Conservation (phyloP, 1,140 invertebrate species). For the Araneus ventricosus region DNA sequence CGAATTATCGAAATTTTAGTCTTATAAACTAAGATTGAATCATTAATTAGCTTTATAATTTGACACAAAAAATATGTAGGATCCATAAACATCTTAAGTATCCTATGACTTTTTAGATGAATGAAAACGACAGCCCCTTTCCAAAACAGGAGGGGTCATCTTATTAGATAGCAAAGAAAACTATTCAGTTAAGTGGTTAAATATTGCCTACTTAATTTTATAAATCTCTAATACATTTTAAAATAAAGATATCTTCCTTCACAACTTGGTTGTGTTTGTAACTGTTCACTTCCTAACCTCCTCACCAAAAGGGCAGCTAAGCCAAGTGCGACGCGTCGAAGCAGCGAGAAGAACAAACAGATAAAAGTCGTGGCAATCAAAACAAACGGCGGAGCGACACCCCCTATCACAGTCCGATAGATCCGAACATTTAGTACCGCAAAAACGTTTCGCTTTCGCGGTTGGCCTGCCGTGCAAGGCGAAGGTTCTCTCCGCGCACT, state of each 20-base stretch:
- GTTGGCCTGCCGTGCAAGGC: conserved; percentile 58
- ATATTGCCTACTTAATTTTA: not conserved
- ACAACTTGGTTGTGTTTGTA: not conserved
- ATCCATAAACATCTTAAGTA: too few relatives aligned
- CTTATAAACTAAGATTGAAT: too few relatives aligned
- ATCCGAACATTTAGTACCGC: conserved; percentile 57
- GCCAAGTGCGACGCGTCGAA: not conserved
- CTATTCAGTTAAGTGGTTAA: too few relatives aligned
- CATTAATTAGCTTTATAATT: too few relatives aligned
- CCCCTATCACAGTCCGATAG: conserved; percentile 64
- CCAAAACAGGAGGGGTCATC: too few relatives aligned
- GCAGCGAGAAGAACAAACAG: conserved; percentile 32
- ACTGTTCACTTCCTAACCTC: not conserved
- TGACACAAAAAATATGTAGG: too few relatives aligned
- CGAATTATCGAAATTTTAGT: too few relatives aligned
- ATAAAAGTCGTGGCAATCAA: conserved; percentile 3
- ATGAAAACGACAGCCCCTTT: too few relatives aligned
- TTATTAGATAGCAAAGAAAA: too few relatives aligned
- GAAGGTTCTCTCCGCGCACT: conserved; percentile 27
- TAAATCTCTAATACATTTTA: not conserved
- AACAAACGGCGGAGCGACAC: conserved; percentile 44
- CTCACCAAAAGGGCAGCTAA: not conserved
- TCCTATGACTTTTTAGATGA: too few relatives aligned
- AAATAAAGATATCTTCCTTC: not conserved
- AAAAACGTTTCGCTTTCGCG: conserved; percentile 67